A percentile compares a stretch with the other conserved stretches of the same genome.
Conservation (phyloP, 2,113 vertebrate genomes). For the Odobenus rosmarus region DNA sequence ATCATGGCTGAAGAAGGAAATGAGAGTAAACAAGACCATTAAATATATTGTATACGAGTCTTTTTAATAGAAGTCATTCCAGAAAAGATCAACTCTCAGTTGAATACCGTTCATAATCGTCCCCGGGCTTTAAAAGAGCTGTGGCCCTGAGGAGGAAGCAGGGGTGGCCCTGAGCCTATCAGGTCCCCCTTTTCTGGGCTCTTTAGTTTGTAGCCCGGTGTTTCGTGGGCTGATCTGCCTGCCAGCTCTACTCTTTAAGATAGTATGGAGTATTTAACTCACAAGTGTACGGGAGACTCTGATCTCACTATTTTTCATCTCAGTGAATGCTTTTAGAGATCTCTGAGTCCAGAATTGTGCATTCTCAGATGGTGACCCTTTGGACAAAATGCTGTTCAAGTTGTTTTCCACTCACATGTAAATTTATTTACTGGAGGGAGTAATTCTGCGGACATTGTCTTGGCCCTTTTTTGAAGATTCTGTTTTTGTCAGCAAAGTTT, state of each 20-base stretch:
- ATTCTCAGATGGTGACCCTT: neutral
- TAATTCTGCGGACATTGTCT: neutral
- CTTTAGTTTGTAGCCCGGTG: neutral
- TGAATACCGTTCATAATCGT: neutral
- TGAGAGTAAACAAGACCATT: neutral
- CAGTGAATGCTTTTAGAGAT: neutral
- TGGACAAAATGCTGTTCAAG: neutral
- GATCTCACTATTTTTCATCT: conserved; percentile 1
- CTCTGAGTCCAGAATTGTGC: neutral
- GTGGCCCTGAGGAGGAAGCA: neutral
- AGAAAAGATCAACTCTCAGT: neutral
- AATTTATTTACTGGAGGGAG: neutral
- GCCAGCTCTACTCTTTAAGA: neutral
- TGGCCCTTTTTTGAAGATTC: neutral
- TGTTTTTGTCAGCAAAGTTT: neutral
- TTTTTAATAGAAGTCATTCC: conserved; percentile 23
- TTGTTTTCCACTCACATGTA: neutral
- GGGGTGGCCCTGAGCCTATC: neutral
- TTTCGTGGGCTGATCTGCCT: neutral
- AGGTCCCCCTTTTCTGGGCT: neutral
- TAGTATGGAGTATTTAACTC: neutral
- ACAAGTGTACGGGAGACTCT: neutral
- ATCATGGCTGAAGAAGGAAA: conserved; percentile 3
- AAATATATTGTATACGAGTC: neutral
- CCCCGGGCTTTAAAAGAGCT: neutral